Evolutionary conservation across 64 coral and sea anemone genomes (phyloP), one percentile per base, ranked within the genome.

Genomic region (Montipora foliosa): DNA sequence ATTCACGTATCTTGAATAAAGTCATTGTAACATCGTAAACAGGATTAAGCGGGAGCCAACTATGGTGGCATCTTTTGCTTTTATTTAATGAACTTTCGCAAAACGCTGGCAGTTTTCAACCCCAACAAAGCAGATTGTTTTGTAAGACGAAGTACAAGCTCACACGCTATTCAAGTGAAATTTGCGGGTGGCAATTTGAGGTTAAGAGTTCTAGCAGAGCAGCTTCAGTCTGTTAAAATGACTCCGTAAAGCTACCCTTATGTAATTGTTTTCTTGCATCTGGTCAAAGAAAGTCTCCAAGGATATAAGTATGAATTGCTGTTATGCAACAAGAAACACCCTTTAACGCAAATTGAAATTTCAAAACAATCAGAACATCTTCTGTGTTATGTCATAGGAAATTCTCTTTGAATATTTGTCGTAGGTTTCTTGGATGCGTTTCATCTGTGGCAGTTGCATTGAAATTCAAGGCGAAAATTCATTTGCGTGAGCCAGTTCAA

Each of bases 21-120:
- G 15, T 85, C 82, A 85, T 85, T 71, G 50, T 70, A 85, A 70
- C 5, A 85, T 71, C 82, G 16, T 70, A 85, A 85, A 85, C 82
- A 69, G 60, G 82, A 85, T 85, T 85, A 85, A 22, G 61, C 3
- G 64, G 17, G 37, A 19, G 50, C 14, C 82, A 44, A 84, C 58
- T 67, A 8, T 44, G 82, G 64, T 7, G 11, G 21, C 2, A 67
- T 85, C 17, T 44, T 5, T 4, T 62, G 61, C 67, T 6, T 50
- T 50, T 14, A 16, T 71, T 85, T 71, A 49, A 45, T 85, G 47
- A 4, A 50, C 3, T 50, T 8, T 8, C 19, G 62, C 49, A 70
- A 69, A 71, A 85, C 72, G 64, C 64, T 21, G 14, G 64, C 45
- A 85, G 4, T 70, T 47, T 85, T 22, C 46, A 46, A 44, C 66